Evolutionary conservation across 2,888 invertebrate genomes (phyloP), one percentile per base, ranked within the genome.

Genomic region (Volucella inflata): DNA sequence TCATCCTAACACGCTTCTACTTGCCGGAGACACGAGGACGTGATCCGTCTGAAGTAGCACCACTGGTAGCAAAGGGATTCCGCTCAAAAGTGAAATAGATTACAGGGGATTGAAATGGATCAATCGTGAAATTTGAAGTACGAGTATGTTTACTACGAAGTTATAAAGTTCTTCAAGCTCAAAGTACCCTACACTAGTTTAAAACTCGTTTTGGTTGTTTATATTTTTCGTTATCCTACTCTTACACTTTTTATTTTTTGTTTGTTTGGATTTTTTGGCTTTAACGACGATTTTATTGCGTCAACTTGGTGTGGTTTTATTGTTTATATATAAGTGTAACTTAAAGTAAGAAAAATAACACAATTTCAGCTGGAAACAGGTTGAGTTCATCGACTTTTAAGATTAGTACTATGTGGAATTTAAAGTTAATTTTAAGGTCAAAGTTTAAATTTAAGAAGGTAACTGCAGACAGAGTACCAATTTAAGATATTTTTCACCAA

Each of bases 21-120:
- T 93, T 96, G 89, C 96, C 96, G 4, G 96, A 96, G 92, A 96
- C 96, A 0, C 93, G 94, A 85, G 95, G 95, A n/a, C 94, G 93
- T 87, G 94, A 95, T 87, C 94, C 96, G 0, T 91, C 93, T 0
- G 95, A 96, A 87, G 93, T 96, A 50, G 94, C 94, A 0, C 93
- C 94, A 48, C 90, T 95, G 4, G 94, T 96, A 88, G 93, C 94
- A 11, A 93, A 93, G 88, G 96, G 96, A 16, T 93, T 96, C 84
- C 91, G 91, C 2, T 95, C 95, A 12, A 92, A 90, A 88, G 88
- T 91, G 48, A 89, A 88, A 87, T 90, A 85, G 77, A 62, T 17
- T 36, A 8, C 36, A 2, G 12, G 0, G 11, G 9, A 9, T 48
- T 14, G 2, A 2, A 40, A 40, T 36, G 21, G 21, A 17, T 8